Percentiles rank a stretch among this genome's conserved stretches.
These are phyloP conservation scores for Platycercus adscitus DNA, from an alignment of 2,113 vertebrate genomes.

Conservation along the genomic window DNA sequence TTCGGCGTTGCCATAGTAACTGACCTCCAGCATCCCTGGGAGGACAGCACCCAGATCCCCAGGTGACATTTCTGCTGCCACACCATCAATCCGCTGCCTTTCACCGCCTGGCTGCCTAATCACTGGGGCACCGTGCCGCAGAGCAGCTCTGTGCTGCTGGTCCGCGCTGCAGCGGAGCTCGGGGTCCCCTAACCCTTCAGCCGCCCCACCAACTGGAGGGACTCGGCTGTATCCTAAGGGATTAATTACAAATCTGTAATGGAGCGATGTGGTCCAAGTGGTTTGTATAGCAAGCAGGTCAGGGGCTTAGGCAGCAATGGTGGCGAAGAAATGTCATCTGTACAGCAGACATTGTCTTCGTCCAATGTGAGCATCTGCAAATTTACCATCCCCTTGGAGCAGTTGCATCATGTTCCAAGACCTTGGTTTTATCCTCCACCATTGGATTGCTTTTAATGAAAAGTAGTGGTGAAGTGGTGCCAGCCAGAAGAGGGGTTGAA, in stretches of 20 bases:
- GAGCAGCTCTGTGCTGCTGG: constrained; percentile 13
- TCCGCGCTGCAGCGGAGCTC: accelerated
- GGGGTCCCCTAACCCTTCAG: accelerated
- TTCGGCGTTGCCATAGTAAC: constrained; percentile 93
- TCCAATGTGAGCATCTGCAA: not conserved
- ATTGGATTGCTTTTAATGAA: not conserved
- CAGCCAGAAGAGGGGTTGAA: not conserved
- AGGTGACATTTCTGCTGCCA: constrained; percentile 81
- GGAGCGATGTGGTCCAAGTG: not conserved
- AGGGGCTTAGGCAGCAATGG: not conserved
- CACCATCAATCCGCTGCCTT: constrained; percentile 84
- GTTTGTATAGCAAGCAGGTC: not conserved
- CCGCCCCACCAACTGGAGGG: not conserved
- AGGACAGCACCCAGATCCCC: constrained; percentile 89
- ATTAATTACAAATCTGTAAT: constrained; percentile 75
- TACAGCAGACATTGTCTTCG: accelerated
- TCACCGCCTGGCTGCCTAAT: constrained; percentile 74
- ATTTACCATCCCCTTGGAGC: not conserved
- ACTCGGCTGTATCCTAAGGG: constrained; percentile 62
- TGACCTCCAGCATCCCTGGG: constrained; percentile 92
- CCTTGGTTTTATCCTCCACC: not conserved
- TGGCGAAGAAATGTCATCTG: not conserved
- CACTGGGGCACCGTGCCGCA: constrained; percentile 44
- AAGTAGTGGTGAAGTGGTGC: not conserved
- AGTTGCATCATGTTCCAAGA: not conserved